Evolutionary conservation across 2,888 invertebrate genomes (phyloP).

Genomic region (Allophyes oxyacanthae): DNA sequence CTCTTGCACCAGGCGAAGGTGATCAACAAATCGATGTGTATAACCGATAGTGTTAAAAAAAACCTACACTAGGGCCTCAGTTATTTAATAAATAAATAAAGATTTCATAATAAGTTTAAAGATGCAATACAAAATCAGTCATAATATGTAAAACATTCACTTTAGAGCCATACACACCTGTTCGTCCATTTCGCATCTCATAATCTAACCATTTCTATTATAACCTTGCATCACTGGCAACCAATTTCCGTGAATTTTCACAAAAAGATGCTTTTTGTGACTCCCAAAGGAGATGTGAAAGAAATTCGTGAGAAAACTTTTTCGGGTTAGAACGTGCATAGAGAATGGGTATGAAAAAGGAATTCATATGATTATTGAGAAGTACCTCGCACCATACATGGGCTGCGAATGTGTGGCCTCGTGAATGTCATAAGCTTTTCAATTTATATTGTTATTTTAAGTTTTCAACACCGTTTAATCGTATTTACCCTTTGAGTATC

Average conservation of each 20-base stretch:
- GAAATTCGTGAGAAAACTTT: conserved; percentile 41
- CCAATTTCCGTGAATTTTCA: conserved; percentile 46
- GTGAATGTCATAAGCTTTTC: not conserved
- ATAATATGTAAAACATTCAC: conserved; percentile 15
- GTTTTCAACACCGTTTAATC: not conserved
- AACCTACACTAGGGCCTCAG: too few relatives aligned
- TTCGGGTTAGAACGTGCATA: conserved; percentile 38
- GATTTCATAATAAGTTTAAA: too few relatives aligned
- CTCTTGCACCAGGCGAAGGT: too few relatives aligned
- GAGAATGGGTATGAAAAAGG: conserved; percentile 30
- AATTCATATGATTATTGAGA: conserved; percentile 33
- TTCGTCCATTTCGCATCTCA: conserved; percentile 8
- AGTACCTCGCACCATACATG: conserved; percentile 5
- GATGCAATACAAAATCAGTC: too few relatives aligned
- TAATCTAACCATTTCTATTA: conserved; percentile 25
- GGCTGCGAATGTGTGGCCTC: not conserved
- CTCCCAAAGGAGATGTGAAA: conserved; percentile 39
- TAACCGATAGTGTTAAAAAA: too few relatives aligned
- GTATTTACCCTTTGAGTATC: too few relatives aligned
- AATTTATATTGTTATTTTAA: too few relatives aligned
- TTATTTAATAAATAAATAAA: too few relatives aligned
- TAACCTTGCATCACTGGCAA: conserved; percentile 32
- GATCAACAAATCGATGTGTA: too few relatives aligned
- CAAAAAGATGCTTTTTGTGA: conserved; percentile 36
- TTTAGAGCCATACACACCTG: conserved; percentile 13